phyloP scores from a whole-genome alignment of 1,140 invertebrate genomes.

The Brachystomella parvula region DNA sequence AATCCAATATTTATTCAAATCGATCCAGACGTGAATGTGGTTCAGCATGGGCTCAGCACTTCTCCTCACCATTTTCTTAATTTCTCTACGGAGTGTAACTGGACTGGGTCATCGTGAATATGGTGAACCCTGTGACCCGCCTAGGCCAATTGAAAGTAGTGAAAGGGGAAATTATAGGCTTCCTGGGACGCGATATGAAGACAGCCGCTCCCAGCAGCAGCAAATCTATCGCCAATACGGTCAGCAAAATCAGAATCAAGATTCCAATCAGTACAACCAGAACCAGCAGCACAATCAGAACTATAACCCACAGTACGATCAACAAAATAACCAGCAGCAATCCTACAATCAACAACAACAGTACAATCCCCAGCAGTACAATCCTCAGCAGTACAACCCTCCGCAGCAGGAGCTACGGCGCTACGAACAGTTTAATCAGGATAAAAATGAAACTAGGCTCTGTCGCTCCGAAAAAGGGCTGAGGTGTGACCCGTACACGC shows the following conservation, averaged over 20 bases:
- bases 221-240: neutral
- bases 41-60: too few relatives aligned
- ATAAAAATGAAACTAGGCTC: neutral
- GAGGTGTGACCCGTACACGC: neutral
- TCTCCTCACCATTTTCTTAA: too few relatives aligned
- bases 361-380: neutral
- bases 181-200: too few relatives aligned
- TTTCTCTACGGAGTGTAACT: too few relatives aligned
- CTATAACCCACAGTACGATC: too few relatives aligned
- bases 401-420: neutral
- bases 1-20: too few relatives aligned
- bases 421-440: neutral
- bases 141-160: neutral
- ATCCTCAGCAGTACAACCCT: neutral
- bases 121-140: neutral
- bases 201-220: too few relatives aligned
- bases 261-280: neutral
- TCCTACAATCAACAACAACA: neutral
- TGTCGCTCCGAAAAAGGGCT: conserved; percentile 1
- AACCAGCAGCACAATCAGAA: too few relatives aligned
- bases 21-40: too few relatives aligned
- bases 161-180: too few relatives aligned
- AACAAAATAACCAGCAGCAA: too few relatives aligned
- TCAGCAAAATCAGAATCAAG: neutral
- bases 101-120: neutral